These are phyloP conservation scores for Orthosia gracilis DNA, from an alignment of 2,888 invertebrate species.

Conservation along the genomic window DNA sequence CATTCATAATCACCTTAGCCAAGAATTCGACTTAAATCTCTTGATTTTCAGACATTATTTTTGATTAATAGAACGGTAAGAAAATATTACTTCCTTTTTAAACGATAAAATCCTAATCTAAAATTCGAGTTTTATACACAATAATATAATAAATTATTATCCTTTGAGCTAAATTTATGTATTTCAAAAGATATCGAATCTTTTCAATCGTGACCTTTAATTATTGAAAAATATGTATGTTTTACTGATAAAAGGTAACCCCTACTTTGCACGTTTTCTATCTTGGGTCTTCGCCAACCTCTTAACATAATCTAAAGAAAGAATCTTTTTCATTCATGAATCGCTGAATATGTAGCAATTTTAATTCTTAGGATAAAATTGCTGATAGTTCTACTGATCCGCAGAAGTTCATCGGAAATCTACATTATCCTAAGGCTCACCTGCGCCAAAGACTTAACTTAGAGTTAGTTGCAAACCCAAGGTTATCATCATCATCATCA, in stretches of 20 bases:
- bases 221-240: not conserved
- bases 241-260: conserved; percentile 10
- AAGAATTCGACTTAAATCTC: not conserved
- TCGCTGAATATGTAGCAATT: not conserved
- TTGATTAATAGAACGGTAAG: not conserved
- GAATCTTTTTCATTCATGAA: not conserved
- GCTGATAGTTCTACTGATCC: not conserved
- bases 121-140: not conserved
- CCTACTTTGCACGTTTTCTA: conserved; percentile 14
- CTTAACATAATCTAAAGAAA: conserved; percentile 1
- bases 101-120: not conserved
- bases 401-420: not conserved
- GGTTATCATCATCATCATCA: too few relatives aligned
- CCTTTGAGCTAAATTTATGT: not conserved
- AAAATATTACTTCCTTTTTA: not conserved
- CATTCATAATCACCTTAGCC: too few relatives aligned
- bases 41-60: not conserved
- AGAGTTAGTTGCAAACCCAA: too few relatives aligned
- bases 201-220: conserved; percentile 10
- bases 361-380: not conserved
- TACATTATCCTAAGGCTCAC: too few relatives aligned
- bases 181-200: conserved; percentile 11
- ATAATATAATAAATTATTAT: not conserved
- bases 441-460: too few relatives aligned
- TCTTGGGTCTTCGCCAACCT: conserved; percentile 1